These are phyloP conservation scores for Slavum lentiscoides DNA, from an alignment of 2,888 invertebrate genomes.

Conservation along the genomic window DNA sequence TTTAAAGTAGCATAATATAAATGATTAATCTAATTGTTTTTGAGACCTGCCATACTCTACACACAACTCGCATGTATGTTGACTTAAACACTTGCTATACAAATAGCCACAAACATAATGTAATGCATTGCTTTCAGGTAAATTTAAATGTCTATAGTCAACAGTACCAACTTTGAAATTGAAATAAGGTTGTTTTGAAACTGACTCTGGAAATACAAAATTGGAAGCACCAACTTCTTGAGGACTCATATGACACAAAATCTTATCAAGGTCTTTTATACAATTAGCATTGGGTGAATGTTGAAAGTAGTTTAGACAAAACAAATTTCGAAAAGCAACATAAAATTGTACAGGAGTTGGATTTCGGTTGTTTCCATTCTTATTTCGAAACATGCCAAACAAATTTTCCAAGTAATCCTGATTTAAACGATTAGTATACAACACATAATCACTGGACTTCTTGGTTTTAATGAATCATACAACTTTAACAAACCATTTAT, in stretches of 20 bases:
- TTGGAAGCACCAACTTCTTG: background rate
- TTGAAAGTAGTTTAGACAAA: background rate
- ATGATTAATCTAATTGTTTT: background rate
- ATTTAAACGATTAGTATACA: background rate
- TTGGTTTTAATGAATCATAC: background rate
- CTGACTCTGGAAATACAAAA: background rate
- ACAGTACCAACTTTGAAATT: background rate
- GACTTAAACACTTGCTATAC: background rate
- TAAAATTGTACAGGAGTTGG: background rate
- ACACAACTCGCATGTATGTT: background rate
- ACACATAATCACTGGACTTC: background rate
- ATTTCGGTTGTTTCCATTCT: conserved; percentile 6
- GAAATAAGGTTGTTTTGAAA: background rate
- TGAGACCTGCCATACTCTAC: background rate
- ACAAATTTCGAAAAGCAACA: background rate
- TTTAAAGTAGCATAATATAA: background rate
- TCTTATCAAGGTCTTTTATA: background rate
- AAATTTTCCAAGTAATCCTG: background rate
- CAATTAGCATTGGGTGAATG: background rate
- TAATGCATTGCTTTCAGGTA: background rate
- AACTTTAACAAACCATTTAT: conserved; percentile 1
- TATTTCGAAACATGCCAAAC: background rate
- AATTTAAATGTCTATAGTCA: background rate
- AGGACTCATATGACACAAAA: background rate
- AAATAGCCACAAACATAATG: background rate